Evolutionary conservation across 2,888 invertebrate species (phyloP).

Genomic region (Scaptomyza flava): DNA sequence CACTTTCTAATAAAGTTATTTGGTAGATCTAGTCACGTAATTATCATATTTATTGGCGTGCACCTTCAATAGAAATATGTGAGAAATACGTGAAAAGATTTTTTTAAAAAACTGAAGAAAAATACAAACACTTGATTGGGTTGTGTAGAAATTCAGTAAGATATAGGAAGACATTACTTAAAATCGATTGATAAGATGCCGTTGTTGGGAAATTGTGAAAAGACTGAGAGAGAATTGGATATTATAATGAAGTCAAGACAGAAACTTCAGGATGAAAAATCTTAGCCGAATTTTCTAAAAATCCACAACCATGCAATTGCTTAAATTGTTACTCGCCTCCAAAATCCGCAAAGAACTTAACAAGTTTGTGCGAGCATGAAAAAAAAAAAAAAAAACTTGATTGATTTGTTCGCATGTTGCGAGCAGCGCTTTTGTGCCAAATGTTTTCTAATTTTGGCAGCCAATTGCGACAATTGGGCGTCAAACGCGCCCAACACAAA

Average conservation of each 20-base stretch:
- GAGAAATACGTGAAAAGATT: constrained; percentile 42
- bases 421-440: constrained; percentile 41
- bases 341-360: background rate
- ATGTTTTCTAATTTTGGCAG: constrained; percentile 59
- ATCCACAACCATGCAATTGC: too few species aligned
- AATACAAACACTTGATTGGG: background rate
- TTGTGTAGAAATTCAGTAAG: background rate
- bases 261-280: too few species aligned
- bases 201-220: background rate
- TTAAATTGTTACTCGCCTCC: background rate
- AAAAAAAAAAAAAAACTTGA: constrained; percentile 35
- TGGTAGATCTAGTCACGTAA: constrained; percentile 58
- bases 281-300: too few species aligned
- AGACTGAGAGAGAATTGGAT: too few species aligned
- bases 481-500: constrained; percentile 27
- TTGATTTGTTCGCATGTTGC: constrained; percentile 61
- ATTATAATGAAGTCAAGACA: too few species aligned
- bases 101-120: constrained; percentile 6
- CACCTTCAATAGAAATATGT: constrained; percentile 33
- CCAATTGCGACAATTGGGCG: constrained; percentile 66
- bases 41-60: constrained; percentile 34
- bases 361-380: background rate
- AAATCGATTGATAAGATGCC: background rate
- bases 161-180: too few species aligned
- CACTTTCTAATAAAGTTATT: constrained; percentile 52